Evolutionary conservation across 2,113 vertebrate genomes (phyloP).

Genomic region (Cynopterus brachyotis): DNA sequence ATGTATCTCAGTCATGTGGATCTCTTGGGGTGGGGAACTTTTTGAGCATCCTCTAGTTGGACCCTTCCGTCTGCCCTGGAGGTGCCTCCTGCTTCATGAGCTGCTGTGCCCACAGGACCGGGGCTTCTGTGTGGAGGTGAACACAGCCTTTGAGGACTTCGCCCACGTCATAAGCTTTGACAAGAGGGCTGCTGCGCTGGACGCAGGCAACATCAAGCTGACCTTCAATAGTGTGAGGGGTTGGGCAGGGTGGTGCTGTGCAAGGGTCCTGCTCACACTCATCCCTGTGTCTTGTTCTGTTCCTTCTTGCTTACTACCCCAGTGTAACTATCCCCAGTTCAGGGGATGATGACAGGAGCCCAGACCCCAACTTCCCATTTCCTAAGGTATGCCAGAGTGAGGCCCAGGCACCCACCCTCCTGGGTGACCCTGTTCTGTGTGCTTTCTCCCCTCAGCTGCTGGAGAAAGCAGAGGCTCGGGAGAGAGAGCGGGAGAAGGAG

Average conservation of each 20-base stretch:
- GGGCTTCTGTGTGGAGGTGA: slow-evolving; percentile 84
- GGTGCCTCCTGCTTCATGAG: slow-evolving; percentile 12
- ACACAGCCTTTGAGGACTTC: slow-evolving; percentile 86
- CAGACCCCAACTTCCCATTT: neutral
- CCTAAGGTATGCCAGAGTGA: neutral
- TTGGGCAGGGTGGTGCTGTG: neutral
- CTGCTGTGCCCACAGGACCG: slow-evolving; percentile 80
- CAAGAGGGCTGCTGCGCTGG: slow-evolving; percentile 85
- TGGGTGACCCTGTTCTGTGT: neutral
- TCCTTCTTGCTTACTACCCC: neutral
- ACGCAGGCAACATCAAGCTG: slow-evolving; percentile 86
- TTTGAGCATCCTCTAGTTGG: neutral
- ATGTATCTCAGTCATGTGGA: neutral
- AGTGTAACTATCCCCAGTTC: neutral
- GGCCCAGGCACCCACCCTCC: neutral
- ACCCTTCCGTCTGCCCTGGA: neutral
- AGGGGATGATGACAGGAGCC: neutral
- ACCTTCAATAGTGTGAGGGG: slow-evolving; percentile 86
- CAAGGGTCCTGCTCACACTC: neutral
- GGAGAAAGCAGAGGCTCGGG: slow-evolving; percentile 85
- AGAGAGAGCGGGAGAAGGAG: slow-evolving; percentile 85
- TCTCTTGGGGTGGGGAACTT: neutral
- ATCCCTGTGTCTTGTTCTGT: neutral
- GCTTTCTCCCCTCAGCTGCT: slow-evolving; percentile 74
- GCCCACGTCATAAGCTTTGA: slow-evolving; percentile 86